Evolutionary conservation across 2,797 vertebrate genomes (phyloP).

Genomic region (Helostoma temminkii): DNA sequence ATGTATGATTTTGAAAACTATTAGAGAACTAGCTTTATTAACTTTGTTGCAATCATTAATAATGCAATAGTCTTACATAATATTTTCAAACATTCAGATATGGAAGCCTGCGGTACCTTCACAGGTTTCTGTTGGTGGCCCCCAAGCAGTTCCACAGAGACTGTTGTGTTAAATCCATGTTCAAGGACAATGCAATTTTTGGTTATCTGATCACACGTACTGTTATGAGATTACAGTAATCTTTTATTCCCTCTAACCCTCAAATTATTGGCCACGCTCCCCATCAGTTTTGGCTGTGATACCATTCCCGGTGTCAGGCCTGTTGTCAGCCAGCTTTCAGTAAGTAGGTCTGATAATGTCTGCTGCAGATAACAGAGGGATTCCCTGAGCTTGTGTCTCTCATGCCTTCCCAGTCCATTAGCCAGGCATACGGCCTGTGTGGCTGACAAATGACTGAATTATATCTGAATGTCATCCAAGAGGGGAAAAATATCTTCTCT

Average conservation of each 20-base stretch:
- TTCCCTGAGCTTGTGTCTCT: conserved; percentile 65
- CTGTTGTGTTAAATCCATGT: conserved; percentile 16
- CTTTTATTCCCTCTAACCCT: conserved; percentile 40
- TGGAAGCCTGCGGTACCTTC: neutral
- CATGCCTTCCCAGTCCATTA: conserved; percentile 71
- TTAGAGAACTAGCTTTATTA: too few species aligned
- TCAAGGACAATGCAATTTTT: conserved; percentile 39
- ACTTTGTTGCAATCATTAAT: too few species aligned
- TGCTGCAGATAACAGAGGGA: conserved; percentile 67
- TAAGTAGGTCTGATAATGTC: conserved; percentile 70
- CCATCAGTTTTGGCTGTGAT: conserved; percentile 29
- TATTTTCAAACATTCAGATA: neutral
- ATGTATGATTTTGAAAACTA: too few species aligned
- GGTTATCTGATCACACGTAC: conserved; percentile 42
- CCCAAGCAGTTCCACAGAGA: neutral
- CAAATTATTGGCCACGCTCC: conserved; percentile 37
- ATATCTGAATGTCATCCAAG: conserved; percentile 58
- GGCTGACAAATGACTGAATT: conserved; percentile 70
- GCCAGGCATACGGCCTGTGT: conserved; percentile 50
- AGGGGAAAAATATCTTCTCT: conserved; percentile 24
- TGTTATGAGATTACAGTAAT: conserved; percentile 51
- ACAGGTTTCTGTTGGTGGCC: neutral
- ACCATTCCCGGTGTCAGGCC: conserved; percentile 43
- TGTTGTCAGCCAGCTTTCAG: conserved; percentile 58
- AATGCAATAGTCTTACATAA: too few species aligned